phyloP scores from a whole-genome alignment of 35 echinoderm and acorn worm species.

The Anneissia japonica region DNA sequence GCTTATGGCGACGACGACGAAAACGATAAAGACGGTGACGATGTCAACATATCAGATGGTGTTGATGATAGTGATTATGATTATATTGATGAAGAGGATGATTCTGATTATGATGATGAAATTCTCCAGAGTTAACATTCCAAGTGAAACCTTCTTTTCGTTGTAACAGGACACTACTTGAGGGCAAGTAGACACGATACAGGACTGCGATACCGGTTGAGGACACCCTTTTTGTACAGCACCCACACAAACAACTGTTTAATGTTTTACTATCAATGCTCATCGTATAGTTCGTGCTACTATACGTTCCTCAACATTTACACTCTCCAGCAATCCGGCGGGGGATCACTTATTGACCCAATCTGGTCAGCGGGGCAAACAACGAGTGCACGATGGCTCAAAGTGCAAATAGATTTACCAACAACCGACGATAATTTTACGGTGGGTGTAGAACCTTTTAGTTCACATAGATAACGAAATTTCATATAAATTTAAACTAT shows the following conservation, averaged over 20 bases:
- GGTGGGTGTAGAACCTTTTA: too few relatives aligned
- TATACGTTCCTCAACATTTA: neutral
- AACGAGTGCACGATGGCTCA: neutral
- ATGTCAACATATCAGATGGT: too few relatives aligned
- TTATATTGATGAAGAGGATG: too few relatives aligned
- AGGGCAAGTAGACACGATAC: neutral
- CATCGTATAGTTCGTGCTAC: neutral
- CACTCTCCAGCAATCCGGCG: neutral
- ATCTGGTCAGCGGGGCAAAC: too few relatives aligned
- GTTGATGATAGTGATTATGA: too few relatives aligned
- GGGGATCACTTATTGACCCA: neutral
- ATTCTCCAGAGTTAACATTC: too few relatives aligned
- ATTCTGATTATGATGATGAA: too few relatives aligned
- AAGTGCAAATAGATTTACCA: neutral
- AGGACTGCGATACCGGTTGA: neutral
- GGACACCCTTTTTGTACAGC: neutral
- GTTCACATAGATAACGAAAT: too few relatives aligned
- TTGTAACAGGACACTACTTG: neutral
- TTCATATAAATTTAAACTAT: too few relatives aligned
- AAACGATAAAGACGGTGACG: too few relatives aligned
- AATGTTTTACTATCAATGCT: neutral
- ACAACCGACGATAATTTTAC: neutral
- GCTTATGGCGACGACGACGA: too few relatives aligned
- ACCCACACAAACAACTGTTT: neutral
- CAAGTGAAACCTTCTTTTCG: too few relatives aligned